Conservation (phyloP, 2,113 vertebrate species). For the Puntigrus tetrazona region DNA sequence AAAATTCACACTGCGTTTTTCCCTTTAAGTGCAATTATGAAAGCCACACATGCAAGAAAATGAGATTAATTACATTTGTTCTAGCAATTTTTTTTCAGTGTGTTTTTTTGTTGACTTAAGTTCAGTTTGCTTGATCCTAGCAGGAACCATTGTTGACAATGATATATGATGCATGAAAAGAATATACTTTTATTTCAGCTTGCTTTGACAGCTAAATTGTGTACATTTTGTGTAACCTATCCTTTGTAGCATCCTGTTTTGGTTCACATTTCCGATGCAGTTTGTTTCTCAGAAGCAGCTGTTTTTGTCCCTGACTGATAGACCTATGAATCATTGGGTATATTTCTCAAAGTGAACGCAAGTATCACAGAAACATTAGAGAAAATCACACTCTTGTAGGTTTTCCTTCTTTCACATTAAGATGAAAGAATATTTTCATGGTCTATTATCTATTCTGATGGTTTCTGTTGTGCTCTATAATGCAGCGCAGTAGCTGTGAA, state of each 20-base stretch:
- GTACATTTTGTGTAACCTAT: not conserved
- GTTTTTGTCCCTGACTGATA: not conserved
- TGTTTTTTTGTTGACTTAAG: conserved; percentile 30
- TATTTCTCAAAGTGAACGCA: conserved; percentile 21
- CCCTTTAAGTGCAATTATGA: conserved; percentile 21
- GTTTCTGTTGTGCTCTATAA: not conserved
- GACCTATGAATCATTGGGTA: conserved; percentile 13
- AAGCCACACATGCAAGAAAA: conserved; percentile 28
- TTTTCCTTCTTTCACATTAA: conserved; percentile 25
- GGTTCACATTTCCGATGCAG: conserved; percentile 1
- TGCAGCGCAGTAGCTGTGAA: not conserved
- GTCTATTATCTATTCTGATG: conserved; percentile 24
- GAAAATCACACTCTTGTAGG: conserved; percentile 15
- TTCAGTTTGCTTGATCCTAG: conserved; percentile 22
- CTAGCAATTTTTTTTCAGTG: not conserved
- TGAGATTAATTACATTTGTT: conserved; percentile 28
- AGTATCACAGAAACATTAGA: conserved; percentile 26
- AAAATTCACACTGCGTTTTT: conserved; percentile 1
- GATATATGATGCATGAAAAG: conserved; percentile 12
- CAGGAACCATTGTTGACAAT: conserved; percentile 28
- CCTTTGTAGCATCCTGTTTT: not conserved
- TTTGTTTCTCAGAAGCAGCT: not conserved
- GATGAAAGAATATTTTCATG: conserved; percentile 35
- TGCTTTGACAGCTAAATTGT: conserved; percentile 8
- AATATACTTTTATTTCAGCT: conserved; percentile 27